Percentiles rank a stretch among this genome's conserved stretches.
These are phyloP conservation scores for Caenorhabditis sp. DNA, from an alignment of 2,888 invertebrate genomes.

Conservation along the genomic window DNA sequence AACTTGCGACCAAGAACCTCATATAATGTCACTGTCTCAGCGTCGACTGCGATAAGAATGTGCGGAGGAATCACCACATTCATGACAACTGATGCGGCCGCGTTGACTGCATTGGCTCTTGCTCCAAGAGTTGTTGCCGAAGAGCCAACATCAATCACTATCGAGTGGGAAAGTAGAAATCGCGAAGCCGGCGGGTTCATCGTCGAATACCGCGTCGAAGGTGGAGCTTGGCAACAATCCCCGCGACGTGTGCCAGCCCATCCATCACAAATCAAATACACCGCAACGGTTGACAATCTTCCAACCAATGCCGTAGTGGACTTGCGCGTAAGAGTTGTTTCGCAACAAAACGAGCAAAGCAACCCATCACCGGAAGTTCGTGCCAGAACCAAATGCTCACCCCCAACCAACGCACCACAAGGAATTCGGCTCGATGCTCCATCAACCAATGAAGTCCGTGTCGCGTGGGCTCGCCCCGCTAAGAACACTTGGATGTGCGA, in stretches of 20 bases:
- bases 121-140: conserved; percentile 68
- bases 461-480: conserved; percentile 66
- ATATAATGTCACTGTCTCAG: conserved; percentile 70
- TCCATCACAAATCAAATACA: conserved; percentile 62
- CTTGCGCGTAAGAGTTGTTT: conserved; percentile 65
- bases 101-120: conserved; percentile 52
- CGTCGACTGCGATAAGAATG: conserved; percentile 51
- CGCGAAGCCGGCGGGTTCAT: conserved; percentile 64
- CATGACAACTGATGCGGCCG: conserved; percentile 67
- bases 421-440: conserved; percentile 64
- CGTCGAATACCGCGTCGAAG: conserved; percentile 66
- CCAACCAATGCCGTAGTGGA: conserved; percentile 70
- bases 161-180: conserved; percentile 67
- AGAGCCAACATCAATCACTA: conserved; percentile 66
- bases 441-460: conserved; percentile 67
- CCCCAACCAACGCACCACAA: conserved; percentile 68
- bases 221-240: conserved; percentile 67
- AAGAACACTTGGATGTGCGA: conserved; percentile 71
- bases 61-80: conserved; percentile 62
- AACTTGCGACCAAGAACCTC: conserved; percentile 67
- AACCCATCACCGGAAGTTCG: conserved; percentile 69
- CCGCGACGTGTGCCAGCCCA: conserved; percentile 62
- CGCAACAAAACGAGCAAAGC: conserved; percentile 62
- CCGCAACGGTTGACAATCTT: conserved; percentile 62
- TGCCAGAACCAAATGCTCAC: conserved; percentile 69